These are phyloP conservation scores for Xenopus borealis DNA, from an alignment of 2,113 vertebrate species.

Conservation along the genomic window DNA sequence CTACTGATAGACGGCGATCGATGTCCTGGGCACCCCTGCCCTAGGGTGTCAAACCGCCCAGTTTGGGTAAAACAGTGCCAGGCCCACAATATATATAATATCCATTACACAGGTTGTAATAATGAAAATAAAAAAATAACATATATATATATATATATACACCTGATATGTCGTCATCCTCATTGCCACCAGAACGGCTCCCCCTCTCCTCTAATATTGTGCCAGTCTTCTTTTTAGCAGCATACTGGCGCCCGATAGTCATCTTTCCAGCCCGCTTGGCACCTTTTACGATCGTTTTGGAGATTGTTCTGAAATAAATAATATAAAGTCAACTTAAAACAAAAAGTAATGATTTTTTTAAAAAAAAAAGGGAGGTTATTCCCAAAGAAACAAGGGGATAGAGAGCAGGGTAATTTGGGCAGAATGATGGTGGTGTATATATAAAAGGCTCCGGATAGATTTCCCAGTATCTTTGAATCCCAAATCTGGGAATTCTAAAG, in stretches of 20 bases:
- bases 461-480: too few relatives aligned
- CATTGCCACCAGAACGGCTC: constrained; percentile 80
- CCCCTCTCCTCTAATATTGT: constrained; percentile 78
- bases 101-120: too few relatives aligned
- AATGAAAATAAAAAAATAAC: too few relatives aligned
- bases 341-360: neutral
- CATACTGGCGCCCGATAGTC: constrained; percentile 90
- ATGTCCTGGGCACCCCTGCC: too few relatives aligned
- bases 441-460: too few relatives aligned
- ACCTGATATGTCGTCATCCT: constrained; percentile 95
- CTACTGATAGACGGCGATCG: too few relatives aligned
- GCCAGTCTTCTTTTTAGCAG: constrained; percentile 80
- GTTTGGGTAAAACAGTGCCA: too few relatives aligned
- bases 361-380: neutral
- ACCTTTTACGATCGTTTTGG: constrained; percentile 94
- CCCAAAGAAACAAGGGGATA: constrained; percentile 11
- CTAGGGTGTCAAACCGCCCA: too few relatives aligned
- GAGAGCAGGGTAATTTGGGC: too few relatives aligned
- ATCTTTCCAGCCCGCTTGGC: constrained; percentile 96
- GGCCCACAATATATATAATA: too few relatives aligned
- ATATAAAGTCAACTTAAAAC: neutral
- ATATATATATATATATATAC: constrained; percentile 17
- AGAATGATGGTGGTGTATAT: too few relatives aligned
- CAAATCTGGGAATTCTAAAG: too few relatives aligned
- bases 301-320: constrained; percentile 74